phyloP scores from a whole-genome alignment of 2,888 invertebrate species.

The Cephus rjabovi region DNA sequence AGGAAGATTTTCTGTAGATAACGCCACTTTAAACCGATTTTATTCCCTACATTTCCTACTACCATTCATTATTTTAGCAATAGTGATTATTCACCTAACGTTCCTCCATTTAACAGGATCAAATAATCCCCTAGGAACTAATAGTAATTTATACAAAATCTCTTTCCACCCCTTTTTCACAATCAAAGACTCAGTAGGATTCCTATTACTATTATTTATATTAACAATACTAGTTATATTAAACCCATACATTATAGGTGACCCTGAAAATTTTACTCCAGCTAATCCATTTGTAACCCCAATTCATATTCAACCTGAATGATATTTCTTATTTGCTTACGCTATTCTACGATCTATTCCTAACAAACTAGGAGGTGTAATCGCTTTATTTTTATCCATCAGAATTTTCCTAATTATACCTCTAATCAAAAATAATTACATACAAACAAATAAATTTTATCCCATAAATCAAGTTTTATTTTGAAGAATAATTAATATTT shows the following conservation, averaged over 20 bases:
- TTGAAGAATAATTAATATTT: constrained; percentile 53
- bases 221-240: no score
- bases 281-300: constrained; percentile 79
- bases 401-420: constrained; percentile 75
- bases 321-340: constrained; percentile 88
- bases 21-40: constrained; percentile 82
- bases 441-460: no score
- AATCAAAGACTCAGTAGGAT: constrained; percentile 74
- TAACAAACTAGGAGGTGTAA: constrained; percentile 82
- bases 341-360: constrained; percentile 84
- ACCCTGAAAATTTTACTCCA: constrained; percentile 80
- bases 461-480: constrained; percentile 61
- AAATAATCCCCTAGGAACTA: constrained; percentile 75
- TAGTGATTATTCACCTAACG: constrained; percentile 74
- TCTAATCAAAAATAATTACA: constrained; percentile 70
- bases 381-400: constrained; percentile 76
- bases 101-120: constrained; percentile 78
- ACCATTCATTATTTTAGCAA: constrained; percentile 72
- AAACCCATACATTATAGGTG: constrained; percentile 75
- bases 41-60: constrained; percentile 79
- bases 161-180: constrained; percentile 76
- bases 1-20: constrained; percentile 81
- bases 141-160: constrained; percentile 77
- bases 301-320: constrained; percentile 84
- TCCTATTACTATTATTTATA: no score